Base-by-base conservation (phyloP, 2,888 invertebrate genomes). In the Lycophotia porphyrea region DNA sequence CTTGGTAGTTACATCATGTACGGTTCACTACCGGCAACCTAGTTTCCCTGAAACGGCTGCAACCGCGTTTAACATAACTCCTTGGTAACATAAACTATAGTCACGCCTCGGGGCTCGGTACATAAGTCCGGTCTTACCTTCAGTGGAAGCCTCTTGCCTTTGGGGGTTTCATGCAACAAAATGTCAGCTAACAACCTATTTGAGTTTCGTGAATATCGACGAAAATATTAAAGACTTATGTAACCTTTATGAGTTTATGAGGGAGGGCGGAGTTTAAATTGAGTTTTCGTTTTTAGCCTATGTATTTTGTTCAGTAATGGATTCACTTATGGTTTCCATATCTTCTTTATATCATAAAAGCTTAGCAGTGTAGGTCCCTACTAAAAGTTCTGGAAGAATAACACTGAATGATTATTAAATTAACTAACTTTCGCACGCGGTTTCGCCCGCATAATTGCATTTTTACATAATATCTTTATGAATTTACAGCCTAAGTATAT, bases 51-150 rank as follows among this genome's bases (percentile, higher is more conserved):
- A 78, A 80, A 61, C 78, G 61, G 65, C 64, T 75, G 78, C 76
- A 80, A 60, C 75, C 67, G 70, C 81, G 83, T 80, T 87, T 76
- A 85, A 87, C 80, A 78, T 81, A 87, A 85, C 83, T 80, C 78
- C 81, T 84, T 81, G 76, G 24, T 34, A 78, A 85, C 77, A 85
- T 87, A 87, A 87, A 85, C 81, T 69, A 84, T 81, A 75, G 78
- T 84, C 74, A 73, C 78, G 74, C 75, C 87, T 76, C 80, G 69
- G 65, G 82, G 76, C 74, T 78, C 44, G 49, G 69, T 76, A 86
- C 75, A 44, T 78, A 82, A 87, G 77, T 74, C 74, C 76, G 65
- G 78, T 82, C 79, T 75, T 82, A 84, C 87, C 87, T 86, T 60
- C 36, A 73, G 49, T 49, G 55, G 63, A 76, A 81, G 39, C 76